Evolutionary conservation across 2,797 vertebrate species (phyloP).

Genomic region (Intellagama lesueurii): DNA sequence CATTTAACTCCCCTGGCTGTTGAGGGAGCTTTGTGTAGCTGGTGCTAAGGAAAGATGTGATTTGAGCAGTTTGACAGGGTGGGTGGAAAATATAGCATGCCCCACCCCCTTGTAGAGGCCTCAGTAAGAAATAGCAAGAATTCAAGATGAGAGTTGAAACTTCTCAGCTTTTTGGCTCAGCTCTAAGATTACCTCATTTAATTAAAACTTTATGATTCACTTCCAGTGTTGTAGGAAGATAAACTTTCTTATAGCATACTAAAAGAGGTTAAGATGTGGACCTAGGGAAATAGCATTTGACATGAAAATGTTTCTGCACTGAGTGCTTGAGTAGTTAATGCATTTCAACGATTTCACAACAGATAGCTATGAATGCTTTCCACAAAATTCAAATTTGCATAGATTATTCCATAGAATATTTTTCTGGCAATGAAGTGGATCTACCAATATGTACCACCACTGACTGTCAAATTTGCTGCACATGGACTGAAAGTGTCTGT

Average conservation of each 20-base stretch:
- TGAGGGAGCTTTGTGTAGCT: background rate
- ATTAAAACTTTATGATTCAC: slow-evolving; percentile 50
- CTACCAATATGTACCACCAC: background rate
- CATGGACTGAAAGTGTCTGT: background rate
- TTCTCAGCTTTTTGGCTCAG: slow-evolving; percentile 26
- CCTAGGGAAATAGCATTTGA: slow-evolving; percentile 25
- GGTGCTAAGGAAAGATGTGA: background rate
- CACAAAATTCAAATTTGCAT: background rate
- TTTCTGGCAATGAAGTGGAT: background rate
- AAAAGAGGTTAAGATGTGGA: slow-evolving; percentile 38
- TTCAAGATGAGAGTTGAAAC: background rate
- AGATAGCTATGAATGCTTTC: background rate
- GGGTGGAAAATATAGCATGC: background rate
- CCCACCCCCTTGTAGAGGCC: background rate
- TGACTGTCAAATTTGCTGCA: background rate
- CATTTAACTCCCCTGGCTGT: no score
- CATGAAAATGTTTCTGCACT: slow-evolving; percentile 24
- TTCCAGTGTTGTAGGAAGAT: slow-evolving; percentile 33
- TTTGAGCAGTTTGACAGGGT: background rate
- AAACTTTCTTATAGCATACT: slow-evolving; percentile 50
- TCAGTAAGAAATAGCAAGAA: background rate
- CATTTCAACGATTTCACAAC: slow-evolving; percentile 15
- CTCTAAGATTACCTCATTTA: slow-evolving; percentile 15
- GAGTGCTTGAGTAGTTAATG: slow-evolving; percentile 37
- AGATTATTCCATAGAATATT: slow-evolving; percentile 5